Conservation (phyloP, 2,888 invertebrate species). For the Campoletis raptor region DNA sequence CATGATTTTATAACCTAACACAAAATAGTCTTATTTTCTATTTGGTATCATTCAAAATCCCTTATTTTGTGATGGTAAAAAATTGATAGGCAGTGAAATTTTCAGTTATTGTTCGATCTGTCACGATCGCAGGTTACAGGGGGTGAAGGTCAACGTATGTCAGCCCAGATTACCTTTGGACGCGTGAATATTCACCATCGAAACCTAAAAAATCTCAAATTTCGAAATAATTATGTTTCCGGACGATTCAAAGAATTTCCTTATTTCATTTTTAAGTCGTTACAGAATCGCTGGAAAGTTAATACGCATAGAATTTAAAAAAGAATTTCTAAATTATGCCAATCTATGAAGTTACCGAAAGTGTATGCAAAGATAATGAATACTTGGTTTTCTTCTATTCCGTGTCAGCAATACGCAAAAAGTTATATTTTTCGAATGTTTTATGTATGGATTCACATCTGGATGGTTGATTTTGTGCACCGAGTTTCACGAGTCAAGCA, state of each 20-base stretch:
- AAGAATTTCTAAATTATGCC: neutral
- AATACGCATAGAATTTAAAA: neutral
- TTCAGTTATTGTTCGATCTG: neutral
- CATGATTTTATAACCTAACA: neutral
- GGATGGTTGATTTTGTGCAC: slow-evolving; percentile 21
- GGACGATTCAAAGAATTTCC: neutral
- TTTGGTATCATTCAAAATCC: neutral
- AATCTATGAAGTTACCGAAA: neutral
- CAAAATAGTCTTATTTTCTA: neutral
- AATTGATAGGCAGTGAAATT: neutral
- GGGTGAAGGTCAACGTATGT: slow-evolving; percentile 12
- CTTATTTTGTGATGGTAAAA: neutral
- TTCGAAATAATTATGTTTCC: neutral
- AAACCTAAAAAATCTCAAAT: neutral
- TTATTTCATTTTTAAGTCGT: neutral
- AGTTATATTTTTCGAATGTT: slow-evolving; percentile 25
- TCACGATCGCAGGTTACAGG: neutral
- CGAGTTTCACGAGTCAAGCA: slow-evolving; percentile 47
- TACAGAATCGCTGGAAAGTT: neutral
- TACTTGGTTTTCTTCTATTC: neutral
- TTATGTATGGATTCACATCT: slow-evolving; percentile 10
- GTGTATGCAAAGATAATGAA: slow-evolving; percentile 12
- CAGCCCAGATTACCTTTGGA: neutral
- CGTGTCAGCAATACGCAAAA: neutral
- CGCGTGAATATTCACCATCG: neutral